Evolutionary conservation across 2,113 vertebrate species (phyloP), one percentile per base, ranked within the genome.

Genomic region (Bos javanicus): DNA sequence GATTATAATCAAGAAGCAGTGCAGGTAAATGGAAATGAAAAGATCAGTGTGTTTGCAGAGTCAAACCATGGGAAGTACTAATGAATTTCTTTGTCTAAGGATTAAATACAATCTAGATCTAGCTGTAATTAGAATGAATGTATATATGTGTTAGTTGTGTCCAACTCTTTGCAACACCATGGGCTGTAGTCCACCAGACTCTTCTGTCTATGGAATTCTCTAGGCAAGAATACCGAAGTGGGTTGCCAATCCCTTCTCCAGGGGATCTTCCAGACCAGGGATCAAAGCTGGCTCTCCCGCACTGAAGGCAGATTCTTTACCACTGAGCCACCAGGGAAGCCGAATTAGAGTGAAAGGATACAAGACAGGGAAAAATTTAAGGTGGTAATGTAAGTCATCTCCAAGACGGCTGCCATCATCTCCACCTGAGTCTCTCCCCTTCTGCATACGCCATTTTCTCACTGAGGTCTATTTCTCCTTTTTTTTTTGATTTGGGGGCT

Each of bases 21-120:
- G 5, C 74, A 76, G 13, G 80, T 81, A 82, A 71, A 92, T 57
- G 14, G 94, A 90, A 96, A 94, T 11, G n/a, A 82, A 90, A 84
- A 71, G 25, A 54, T 84, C 67, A 89, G 59, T 76, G 56, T 46
- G 30, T 80, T 54, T 48, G 21, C 56, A 87, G 8, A 71, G 39
- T 92, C 54, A 87, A 89, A 76, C 59, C 48, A 89, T 30, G 28
- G 52, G 85, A 87, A 84, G 17, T 80, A 88, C 25, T 60, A 39
- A 48, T 52, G 3, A 64, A 46, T n/a, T 39, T 92, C 93, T 96
- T 39, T 60, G 71, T 57, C 48, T 78, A 71, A 81, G 43, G 9
- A 86, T 56, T 89, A 95, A 82, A 78, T 76, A 88, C 76, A 64
- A 91, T 46, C 48, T 82, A 91, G 16, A 91, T 50, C 39, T 81